phyloP scores from a whole-genome alignment of 2,888 invertebrate species.

The Lordiphosa andalusiaca region DNA sequence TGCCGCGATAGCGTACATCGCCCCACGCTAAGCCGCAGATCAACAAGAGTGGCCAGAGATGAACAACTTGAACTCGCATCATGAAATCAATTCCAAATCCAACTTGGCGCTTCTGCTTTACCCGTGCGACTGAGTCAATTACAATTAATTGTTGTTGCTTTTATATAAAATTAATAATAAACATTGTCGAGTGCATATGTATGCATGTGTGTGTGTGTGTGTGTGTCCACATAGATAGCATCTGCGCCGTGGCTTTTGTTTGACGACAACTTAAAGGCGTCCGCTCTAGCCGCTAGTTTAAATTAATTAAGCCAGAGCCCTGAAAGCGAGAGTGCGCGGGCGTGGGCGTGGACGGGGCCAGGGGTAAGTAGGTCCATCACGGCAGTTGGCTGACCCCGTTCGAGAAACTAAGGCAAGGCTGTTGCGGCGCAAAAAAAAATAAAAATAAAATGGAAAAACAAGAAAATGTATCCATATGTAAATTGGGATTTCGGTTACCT shows the following conservation, averaged over 20 bases:
- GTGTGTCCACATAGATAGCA: slow-evolving; percentile 32
- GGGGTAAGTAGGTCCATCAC: slow-evolving; percentile 17
- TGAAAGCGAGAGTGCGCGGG: slow-evolving; percentile 58
- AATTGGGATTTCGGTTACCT: slow-evolving; percentile 7
- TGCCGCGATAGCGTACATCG: slow-evolving; percentile 72
- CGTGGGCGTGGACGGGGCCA: background rate
- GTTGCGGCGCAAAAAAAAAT: slow-evolving; percentile 5
- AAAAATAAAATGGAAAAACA: no score
- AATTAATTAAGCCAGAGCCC: slow-evolving; percentile 55
- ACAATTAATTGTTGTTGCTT: slow-evolving; percentile 78
- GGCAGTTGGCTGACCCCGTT: slow-evolving; percentile 30
- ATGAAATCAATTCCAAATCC: slow-evolving; percentile 19
- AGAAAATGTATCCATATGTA: slow-evolving; percentile 7
- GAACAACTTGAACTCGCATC: slow-evolving; percentile 12
- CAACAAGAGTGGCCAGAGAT: slow-evolving; percentile 36
- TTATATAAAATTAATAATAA: slow-evolving; percentile 77
- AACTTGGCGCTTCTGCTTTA: slow-evolving; percentile 50
- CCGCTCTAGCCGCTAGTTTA: slow-evolving; percentile 47
- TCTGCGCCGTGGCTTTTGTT: slow-evolving; percentile 47
- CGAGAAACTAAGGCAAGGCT: slow-evolving; percentile 51
- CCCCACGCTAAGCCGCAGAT: slow-evolving; percentile 33
- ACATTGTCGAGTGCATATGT: slow-evolving; percentile 19
- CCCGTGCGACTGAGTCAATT: slow-evolving; percentile 73
- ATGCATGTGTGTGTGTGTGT: slow-evolving; percentile 8
- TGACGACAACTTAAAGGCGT: slow-evolving; percentile 40